Evolutionary conservation across 2,113 vertebrate genomes (phyloP).

Genomic region (Rhinoptilus africanus): DNA sequence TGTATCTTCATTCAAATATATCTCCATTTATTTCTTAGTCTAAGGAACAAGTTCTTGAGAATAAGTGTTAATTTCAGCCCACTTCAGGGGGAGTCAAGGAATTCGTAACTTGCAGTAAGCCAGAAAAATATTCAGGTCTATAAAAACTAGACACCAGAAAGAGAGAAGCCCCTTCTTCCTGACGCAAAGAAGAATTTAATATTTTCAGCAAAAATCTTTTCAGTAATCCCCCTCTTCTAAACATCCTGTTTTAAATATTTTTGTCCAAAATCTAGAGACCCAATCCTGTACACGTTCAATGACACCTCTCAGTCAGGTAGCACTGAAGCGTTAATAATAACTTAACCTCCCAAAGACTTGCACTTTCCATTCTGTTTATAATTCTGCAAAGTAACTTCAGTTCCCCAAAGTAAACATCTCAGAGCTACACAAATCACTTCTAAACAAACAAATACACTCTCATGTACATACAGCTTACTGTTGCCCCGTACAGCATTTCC

Average conservation of each 20-base stretch:
- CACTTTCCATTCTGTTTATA: neutral
- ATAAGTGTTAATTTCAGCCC: neutral
- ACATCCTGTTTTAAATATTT: neutral
- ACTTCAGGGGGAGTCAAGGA: neutral
- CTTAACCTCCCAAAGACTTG: neutral
- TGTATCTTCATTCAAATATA: neutral
- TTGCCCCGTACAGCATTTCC: conserved; percentile 1
- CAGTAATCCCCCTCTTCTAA: neutral
- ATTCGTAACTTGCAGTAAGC: neutral
- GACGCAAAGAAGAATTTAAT: neutral
- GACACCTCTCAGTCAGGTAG: neutral
- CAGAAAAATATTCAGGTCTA: neutral
- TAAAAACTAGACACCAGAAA: neutral
- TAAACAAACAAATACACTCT: neutral
- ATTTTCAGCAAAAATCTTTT: neutral
- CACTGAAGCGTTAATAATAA: neutral
- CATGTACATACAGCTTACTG: neutral
- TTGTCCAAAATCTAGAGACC: neutral
- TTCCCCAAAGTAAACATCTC: conserved; percentile 28
- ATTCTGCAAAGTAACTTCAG: neutral
- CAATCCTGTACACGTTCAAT: neutral
- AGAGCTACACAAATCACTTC: neutral
- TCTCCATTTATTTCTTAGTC: neutral
- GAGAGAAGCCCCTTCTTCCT: neutral
- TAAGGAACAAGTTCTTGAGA: neutral